Base-by-base conservation (phyloP, 2,113 vertebrate genomes). In the Montifringilla adamsi region DNA sequence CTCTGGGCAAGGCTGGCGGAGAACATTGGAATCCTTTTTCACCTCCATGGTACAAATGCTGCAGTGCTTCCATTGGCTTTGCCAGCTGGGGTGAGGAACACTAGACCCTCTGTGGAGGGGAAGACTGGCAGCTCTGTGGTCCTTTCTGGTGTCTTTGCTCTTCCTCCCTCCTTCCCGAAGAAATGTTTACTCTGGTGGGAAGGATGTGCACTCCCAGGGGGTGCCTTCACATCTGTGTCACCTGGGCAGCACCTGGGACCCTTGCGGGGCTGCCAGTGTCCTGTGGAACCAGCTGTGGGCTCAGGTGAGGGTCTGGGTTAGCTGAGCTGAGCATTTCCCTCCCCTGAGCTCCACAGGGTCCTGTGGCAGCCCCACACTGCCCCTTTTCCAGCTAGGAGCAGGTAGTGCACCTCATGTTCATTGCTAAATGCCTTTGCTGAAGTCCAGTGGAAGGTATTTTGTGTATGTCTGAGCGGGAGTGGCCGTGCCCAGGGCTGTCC, bases 401-500 rank as follows among this genome's bases (percentile, higher is more conserved):
- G 46, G 43, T 5, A 6, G 44, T 2, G 23, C 55, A 66, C 43
- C 75, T 53, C 4, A 2, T 0, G 6, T 17, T 33, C 15, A 1
- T 7, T 12, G 55, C 75, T 18, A 2, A 21, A 30, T 6, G 33
- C 24, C 46, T 18, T n/a, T 41, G 28, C 0, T 11, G 3, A 18
- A 37, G 21, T 3, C 6, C 60, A 8, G 39, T 10, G 60, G 21
- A 1, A 13, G 33, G 8, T 46, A 0, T 22, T 81, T 14, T 41
- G 31, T 73, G 66, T 89, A 33, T 13, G 68, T 27, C 14, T 24
- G 70, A 46, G 70, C 1, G 0, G 1, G 23, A 8, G 3, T 5
- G 37, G 30, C 87, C 1, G 0, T 28, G 58, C 3, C 91, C 50
- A 19, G 49, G 35, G 23, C 22, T 50, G 33, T 47, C 44, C 66